Percentiles rank a stretch among this genome's conserved stretches.
These are phyloP conservation scores for Spinus olivaceus DNA, from an alignment of 2,797 vertebrate genomes.

Conservation along the genomic window DNA sequence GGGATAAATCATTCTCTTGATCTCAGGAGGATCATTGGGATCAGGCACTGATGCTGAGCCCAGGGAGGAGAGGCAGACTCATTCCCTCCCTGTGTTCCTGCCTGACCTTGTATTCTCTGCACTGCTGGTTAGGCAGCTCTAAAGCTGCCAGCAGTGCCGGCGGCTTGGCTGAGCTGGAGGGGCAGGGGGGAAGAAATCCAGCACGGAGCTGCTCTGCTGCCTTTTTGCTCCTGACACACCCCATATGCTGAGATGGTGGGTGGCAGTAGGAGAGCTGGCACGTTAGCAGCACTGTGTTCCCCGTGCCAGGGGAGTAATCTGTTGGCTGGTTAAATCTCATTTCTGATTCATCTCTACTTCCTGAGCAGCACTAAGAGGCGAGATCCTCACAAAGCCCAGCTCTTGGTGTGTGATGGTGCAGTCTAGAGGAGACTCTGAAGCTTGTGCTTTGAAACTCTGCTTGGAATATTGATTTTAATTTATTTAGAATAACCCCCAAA, in stretches of 20 bases:
- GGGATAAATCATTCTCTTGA: not conserved
- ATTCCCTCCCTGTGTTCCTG: not conserved
- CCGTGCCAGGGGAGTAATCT: conserved; percentile 46
- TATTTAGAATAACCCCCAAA: not conserved
- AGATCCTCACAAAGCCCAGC: not conserved
- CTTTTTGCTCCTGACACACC: conserved; percentile 35
- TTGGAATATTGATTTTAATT: not conserved
- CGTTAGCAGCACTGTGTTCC: not conserved
- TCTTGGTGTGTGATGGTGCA: not conserved
- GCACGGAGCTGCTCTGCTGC: not conserved
- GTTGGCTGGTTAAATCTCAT: conserved; percentile 25
- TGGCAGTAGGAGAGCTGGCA: conserved; percentile 41
- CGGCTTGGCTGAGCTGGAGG: not conserved
- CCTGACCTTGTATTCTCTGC: not conserved
- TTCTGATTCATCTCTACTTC: conserved; percentile 20
- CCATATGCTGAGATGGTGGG: conserved; percentile 55
- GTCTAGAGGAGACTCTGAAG: not conserved
- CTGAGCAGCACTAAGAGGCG: not conserved
- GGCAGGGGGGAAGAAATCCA: not conserved
- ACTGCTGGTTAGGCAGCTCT: not conserved
- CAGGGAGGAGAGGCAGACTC: not conserved
- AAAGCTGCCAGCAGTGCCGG: not conserved
- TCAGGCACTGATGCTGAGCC: not conserved
- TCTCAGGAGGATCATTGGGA: not conserved
- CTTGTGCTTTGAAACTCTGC: not conserved